Conservation (phyloP, 1,140 invertebrate genomes). For the Tetramorium alpestre region DNA sequence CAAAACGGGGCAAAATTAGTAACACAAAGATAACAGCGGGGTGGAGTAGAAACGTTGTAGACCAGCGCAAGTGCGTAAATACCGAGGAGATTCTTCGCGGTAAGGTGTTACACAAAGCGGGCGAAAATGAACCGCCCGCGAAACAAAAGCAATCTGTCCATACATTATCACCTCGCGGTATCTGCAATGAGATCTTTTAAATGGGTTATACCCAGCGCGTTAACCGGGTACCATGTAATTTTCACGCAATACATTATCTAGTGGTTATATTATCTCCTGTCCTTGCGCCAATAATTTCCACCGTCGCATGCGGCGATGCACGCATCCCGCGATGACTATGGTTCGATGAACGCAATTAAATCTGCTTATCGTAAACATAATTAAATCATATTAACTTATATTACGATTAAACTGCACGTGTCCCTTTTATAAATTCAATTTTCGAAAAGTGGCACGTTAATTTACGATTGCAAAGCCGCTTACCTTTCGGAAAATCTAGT, state of each 20-base stretch:
- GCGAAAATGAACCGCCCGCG: slow-evolving; percentile 26
- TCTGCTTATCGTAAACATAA: slow-evolving; percentile 51
- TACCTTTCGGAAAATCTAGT: not conserved
- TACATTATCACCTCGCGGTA: slow-evolving; percentile 55
- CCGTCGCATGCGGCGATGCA: not conserved
- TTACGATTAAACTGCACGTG: slow-evolving; percentile 26
- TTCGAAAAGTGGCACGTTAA: not conserved
- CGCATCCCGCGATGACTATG: slow-evolving; percentile 27
- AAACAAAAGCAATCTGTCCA: slow-evolving; percentile 62
- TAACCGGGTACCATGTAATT: slow-evolving; percentile 45
- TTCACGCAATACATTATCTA: slow-evolving; percentile 52
- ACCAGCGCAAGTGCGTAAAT: slow-evolving; percentile 40
- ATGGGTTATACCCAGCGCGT: slow-evolving; percentile 43
- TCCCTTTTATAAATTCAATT: slow-evolving; percentile 10
- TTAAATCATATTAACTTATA: slow-evolving; percentile 21
- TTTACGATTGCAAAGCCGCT: not conserved
- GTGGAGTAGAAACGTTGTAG: not conserved
- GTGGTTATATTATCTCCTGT: slow-evolving; percentile 39
- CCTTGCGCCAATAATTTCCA: slow-evolving; percentile 18
- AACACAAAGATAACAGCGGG: not conserved
- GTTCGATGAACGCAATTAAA: slow-evolving; percentile 50
- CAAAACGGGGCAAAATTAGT: slow-evolving; percentile 37
- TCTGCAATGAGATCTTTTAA: slow-evolving; percentile 62
- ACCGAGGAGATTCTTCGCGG: not conserved
- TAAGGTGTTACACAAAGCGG: not conserved